A percentile compares a stretch with the other conserved stretches of the same genome.
These are phyloP conservation scores for Poeciliopsis turrubarensis DNA, from an alignment of 2,113 vertebrate genomes.

Conservation along the genomic window DNA sequence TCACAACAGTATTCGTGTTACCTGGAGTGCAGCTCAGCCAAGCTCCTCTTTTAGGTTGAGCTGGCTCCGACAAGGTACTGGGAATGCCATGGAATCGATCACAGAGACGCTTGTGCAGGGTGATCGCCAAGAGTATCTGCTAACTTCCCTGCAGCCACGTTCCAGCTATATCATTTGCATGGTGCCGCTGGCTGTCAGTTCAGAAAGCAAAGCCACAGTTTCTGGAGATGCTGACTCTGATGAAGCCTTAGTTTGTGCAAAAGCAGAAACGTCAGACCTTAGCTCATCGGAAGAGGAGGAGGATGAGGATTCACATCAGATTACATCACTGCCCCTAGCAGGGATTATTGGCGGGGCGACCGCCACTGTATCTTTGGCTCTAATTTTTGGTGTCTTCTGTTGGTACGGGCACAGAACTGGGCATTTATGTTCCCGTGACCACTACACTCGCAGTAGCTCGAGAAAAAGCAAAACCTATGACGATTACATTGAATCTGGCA, in stretches of 20 bases:
- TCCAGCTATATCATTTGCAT: conserved; percentile 93
- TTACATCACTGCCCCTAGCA: conserved; percentile 83
- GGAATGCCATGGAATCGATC: conserved; percentile 87
- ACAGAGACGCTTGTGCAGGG: conserved; percentile 92
- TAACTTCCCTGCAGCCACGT: conserved; percentile 87
- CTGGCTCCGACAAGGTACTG: conserved; percentile 89
- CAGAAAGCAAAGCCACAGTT: conserved; percentile 77
- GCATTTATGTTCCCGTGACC: conserved; percentile 82
- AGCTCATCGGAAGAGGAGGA: conserved; percentile 77
- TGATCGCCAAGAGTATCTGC: conserved; percentile 89
- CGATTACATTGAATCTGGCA: conserved; percentile 91
- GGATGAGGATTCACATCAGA: conserved; percentile 72
- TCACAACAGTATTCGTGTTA: conserved; percentile 88
- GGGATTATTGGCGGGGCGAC: conserved; percentile 88
- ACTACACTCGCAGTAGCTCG: conserved; percentile 80
- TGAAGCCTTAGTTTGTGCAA: conserved; percentile 88
- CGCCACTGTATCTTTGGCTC: conserved; percentile 87
- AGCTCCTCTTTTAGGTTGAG: conserved; percentile 89
- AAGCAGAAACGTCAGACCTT: conserved; percentile 86
- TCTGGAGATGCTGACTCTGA: conserved; percentile 82
- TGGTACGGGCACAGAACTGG: conserved; percentile 87
- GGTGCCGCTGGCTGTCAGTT: conserved; percentile 84
- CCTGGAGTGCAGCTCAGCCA: conserved; percentile 86
- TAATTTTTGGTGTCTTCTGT: conserved; percentile 87
- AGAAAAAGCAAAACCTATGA: conserved; percentile 84